A percentile compares a stretch with the other conserved stretches of the same genome.
Conservation (phyloP, 2,888 invertebrate genomes). For the Gymnocheta viridis region DNA sequence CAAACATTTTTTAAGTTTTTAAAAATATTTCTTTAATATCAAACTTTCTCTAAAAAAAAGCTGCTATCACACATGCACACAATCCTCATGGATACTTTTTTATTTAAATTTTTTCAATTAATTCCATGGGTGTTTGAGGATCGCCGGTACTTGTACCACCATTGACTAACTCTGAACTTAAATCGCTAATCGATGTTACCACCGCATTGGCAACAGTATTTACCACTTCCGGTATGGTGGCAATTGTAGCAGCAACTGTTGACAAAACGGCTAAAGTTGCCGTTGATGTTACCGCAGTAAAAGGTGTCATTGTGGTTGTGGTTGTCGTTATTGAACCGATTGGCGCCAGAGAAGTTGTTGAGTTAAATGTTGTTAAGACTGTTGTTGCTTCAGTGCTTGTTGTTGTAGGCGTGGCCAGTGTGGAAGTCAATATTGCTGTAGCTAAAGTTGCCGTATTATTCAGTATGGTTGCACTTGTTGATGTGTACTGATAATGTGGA, state of each 20-base stretch:
- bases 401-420: conserved; percentile 60
- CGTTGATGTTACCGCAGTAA: conserved; percentile 67
- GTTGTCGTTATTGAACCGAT: conserved; percentile 66
- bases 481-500: conserved; percentile 67
- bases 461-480: conserved; percentile 69
- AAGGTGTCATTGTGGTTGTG: conserved; percentile 55
- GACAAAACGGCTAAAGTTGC: conserved; percentile 69
- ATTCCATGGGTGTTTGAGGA: conserved; percentile 77
- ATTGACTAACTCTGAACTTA: conserved; percentile 68
- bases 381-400: conserved; percentile 75
- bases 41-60: conserved; percentile 26
- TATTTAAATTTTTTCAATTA: conserved; percentile 71
- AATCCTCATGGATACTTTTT: not conserved
- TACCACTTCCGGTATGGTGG: conserved; percentile 75
- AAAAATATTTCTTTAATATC: conserved; percentile 17
- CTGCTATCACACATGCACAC: conserved; percentile 50
- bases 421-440: conserved; percentile 58
- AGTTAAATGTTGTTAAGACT: conserved; percentile 74
- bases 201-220: conserved; percentile 77
- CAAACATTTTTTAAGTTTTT: conserved; percentile 15
- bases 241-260: conserved; percentile 71
- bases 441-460: conserved; percentile 63
- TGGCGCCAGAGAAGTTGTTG: conserved; percentile 72
- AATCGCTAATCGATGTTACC: conserved; percentile 72
- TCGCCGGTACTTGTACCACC: conserved; percentile 75